These are phyloP conservation scores for Cyprinodon diabolis DNA, from an alignment of 2,797 vertebrate genomes.

Conservation along the genomic window DNA sequence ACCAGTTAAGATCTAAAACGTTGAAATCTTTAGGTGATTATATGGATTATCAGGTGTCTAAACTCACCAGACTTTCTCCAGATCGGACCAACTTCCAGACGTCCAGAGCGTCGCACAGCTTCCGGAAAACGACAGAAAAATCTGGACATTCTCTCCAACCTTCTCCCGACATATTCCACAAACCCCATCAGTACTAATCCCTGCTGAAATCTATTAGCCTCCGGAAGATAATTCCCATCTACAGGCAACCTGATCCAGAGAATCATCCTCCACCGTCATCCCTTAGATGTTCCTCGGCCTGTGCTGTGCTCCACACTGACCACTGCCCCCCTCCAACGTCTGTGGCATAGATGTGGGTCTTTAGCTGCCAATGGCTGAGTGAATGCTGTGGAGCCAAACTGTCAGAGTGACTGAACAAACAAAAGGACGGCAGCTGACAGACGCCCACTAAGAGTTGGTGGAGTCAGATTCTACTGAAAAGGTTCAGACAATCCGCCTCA, in stretches of 20 bases:
- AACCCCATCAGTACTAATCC: slow-evolving; percentile 68
- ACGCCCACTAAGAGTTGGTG: slow-evolving; percentile 8
- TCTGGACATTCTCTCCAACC: slow-evolving; percentile 68
- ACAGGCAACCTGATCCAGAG: neutral
- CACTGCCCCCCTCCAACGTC: slow-evolving; percentile 28
- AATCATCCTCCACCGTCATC: slow-evolving; percentile 25
- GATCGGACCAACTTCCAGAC: slow-evolving; percentile 72
- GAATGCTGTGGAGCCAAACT: slow-evolving; percentile 40
- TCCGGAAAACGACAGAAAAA: slow-evolving; percentile 74
- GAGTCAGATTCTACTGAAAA: neutral
- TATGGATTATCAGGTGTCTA: neutral
- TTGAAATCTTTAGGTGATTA: neutral
- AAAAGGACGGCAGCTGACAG: slow-evolving; percentile 41
- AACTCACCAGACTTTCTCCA: slow-evolving; percentile 78
- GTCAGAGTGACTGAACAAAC: slow-evolving; percentile 58
- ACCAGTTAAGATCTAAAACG: neutral
- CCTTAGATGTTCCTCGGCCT: slow-evolving; percentile 21
- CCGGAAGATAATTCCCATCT: slow-evolving; percentile 25
- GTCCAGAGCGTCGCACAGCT: slow-evolving; percentile 64
- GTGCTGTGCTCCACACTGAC: slow-evolving; percentile 21
- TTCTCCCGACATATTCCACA: slow-evolving; percentile 62
- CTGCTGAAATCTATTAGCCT: neutral
- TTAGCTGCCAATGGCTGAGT: slow-evolving; percentile 28
- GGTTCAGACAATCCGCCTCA: slow-evolving; percentile 15
- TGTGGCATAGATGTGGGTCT: slow-evolving; percentile 19